phyloP scores from a whole-genome alignment of 2,797 vertebrate species.

The Cirrhinus mrigala region DNA sequence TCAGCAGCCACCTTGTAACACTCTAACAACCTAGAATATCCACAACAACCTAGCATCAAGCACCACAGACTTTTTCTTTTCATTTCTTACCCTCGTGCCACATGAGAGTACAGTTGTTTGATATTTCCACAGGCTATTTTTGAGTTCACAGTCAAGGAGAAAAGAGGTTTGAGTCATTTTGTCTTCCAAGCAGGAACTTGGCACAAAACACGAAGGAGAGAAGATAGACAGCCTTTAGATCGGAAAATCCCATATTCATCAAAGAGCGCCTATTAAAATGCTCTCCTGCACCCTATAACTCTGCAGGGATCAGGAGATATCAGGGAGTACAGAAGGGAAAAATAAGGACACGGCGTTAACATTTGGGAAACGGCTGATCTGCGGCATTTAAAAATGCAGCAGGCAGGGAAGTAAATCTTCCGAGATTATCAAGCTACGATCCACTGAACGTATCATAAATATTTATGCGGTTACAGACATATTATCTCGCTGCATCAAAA shows the following conservation, averaged over 20 bases:
- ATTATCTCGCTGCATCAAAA: slow-evolving; percentile 45
- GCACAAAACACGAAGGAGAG: not conserved
- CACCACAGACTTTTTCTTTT: not conserved
- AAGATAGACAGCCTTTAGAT: slow-evolving; percentile 39
- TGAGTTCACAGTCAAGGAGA: slow-evolving; percentile 22
- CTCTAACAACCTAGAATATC: not conserved
- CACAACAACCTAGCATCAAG: not conserved
- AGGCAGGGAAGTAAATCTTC: slow-evolving; percentile 43
- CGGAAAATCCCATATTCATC: slow-evolving; percentile 46
- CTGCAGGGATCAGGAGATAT: slow-evolving; percentile 28
- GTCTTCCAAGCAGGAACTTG: slow-evolving; percentile 35
- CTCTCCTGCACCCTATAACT: slow-evolving; percentile 32
- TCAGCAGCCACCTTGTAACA: not conserved
- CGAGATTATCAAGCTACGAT: slow-evolving; percentile 42
- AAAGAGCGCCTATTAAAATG: slow-evolving; percentile 42
- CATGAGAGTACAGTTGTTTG: slow-evolving; percentile 24
- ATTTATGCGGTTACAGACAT: slow-evolving; percentile 50
- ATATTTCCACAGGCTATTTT: slow-evolving; percentile 33
- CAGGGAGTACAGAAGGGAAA: slow-evolving; percentile 30
- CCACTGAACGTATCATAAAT: slow-evolving; percentile 48
- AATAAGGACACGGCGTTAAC: slow-evolving; percentile 43
- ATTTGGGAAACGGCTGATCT: slow-evolving; percentile 46
- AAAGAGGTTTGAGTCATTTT: slow-evolving; percentile 24
- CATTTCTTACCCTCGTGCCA: not conserved
- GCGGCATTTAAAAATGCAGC: slow-evolving; percentile 39